Conservation (phyloP, 2,113 vertebrate species). For the Fregata magnificens region DNA sequence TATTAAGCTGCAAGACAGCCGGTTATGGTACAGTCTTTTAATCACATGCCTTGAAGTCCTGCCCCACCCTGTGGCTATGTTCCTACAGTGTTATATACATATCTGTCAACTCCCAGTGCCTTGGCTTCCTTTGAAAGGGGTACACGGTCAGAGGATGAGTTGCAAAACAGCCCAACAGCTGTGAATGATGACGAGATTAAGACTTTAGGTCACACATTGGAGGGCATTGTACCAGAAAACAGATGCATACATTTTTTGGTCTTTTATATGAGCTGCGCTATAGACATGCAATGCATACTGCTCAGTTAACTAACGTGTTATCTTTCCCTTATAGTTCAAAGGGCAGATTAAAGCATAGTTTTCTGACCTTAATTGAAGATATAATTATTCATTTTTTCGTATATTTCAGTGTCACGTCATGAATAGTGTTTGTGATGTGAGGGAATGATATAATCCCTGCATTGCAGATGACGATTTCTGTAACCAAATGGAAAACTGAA, state of each 20-base stretch:
- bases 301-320: not conserved
- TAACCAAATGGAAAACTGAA: not conserved
- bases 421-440: not conserved
- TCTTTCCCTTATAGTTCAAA: not conserved
- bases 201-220: not conserved
- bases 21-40: not conserved
- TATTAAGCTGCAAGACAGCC: not conserved
- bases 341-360: not conserved
- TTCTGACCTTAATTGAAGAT: not conserved
- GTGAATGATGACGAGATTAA: not conserved
- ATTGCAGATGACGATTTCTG: not conserved
- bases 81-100: not conserved
- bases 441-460: not conserved
- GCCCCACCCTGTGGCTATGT: fast-evolving
- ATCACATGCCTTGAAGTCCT: not conserved
- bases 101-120: not conserved
- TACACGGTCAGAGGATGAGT: not conserved
- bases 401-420: not conserved
- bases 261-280: not conserved
- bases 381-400: not conserved
- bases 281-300: not conserved
- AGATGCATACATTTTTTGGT: not conserved
- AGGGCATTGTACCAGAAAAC: not conserved
- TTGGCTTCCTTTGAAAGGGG: not conserved
- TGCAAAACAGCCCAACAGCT: not conserved